A percentile compares a stretch with the other conserved stretches of the same genome.
Evolutionary conservation across 1,140 invertebrate species (phyloP).

Genomic region (Drosophila baimaii): DNA sequence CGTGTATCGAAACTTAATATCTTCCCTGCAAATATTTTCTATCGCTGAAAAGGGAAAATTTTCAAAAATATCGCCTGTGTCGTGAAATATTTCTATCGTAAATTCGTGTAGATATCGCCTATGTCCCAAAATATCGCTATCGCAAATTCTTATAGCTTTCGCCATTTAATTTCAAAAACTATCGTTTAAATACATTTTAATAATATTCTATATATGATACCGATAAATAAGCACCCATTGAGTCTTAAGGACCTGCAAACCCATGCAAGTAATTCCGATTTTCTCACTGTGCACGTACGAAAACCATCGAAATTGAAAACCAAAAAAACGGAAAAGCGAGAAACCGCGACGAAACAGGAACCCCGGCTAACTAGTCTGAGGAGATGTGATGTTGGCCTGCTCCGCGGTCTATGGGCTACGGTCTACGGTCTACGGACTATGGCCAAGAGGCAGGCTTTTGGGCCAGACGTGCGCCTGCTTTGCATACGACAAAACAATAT

Average conservation of each 20-base stretch:
- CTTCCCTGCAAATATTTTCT: background rate
- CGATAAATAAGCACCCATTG: too few species aligned
- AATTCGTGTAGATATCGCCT: too few species aligned
- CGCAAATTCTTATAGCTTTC: too few species aligned
- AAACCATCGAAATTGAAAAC: constrained; percentile 54
- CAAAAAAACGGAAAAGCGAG: constrained; percentile 48
- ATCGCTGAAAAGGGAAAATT: background rate
- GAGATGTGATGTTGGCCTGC: constrained; percentile 24
- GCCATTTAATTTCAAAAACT: too few species aligned
- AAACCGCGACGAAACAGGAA: constrained; percentile 67
- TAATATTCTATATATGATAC: too few species aligned
- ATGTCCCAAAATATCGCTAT: too few species aligned
- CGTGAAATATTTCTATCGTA: too few species aligned
- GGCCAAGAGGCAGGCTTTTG: constrained; percentile 26
- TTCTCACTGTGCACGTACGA: constrained; percentile 8
- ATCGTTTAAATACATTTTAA: too few species aligned
- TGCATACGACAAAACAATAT: constrained; percentile 75
- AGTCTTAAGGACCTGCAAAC: constrained; percentile 11
- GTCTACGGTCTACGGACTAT: constrained; percentile 15
- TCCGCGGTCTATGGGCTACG: constrained; percentile 13
- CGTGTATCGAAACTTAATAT: background rate
- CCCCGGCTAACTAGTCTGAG: constrained; percentile 66
- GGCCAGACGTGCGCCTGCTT: constrained; percentile 68
- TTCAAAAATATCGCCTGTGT: too few species aligned
- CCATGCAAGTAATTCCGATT: background rate